A percentile compares a stretch with the other conserved stretches of the same genome.
Conservation (phyloP, 2,797 vertebrate genomes). For the Cuculus canorus region DNA sequence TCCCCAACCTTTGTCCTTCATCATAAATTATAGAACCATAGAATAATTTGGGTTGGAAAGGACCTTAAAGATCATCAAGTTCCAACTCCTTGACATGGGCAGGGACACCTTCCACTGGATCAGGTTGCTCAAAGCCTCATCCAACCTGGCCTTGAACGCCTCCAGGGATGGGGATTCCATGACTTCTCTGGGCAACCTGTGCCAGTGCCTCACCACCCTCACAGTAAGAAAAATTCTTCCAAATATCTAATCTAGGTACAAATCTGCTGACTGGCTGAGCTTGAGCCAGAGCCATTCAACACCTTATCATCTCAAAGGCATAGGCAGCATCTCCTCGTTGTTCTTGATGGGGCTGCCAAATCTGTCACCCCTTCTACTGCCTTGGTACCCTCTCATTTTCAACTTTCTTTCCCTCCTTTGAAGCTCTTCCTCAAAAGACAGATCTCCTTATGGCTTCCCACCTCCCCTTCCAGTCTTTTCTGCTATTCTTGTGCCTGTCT, state of each 20-base stretch:
- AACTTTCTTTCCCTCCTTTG: not conserved
- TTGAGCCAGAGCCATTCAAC: not conserved
- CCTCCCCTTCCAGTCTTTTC: not conserved
- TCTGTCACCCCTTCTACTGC: not conserved
- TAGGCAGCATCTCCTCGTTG: not conserved
- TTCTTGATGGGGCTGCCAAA: not conserved
- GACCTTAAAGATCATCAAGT: too few relatives aligned
- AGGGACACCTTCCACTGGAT: too few relatives aligned
- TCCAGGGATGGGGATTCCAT: too few relatives aligned
- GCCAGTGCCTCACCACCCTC: too few relatives aligned
- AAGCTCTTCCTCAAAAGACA: not conserved
- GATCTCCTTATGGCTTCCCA: not conserved
- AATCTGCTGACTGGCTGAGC: not conserved
- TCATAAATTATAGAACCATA: not conserved
- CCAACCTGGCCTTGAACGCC: too few relatives aligned
- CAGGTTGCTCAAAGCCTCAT: too few relatives aligned
- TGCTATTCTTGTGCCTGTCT: not conserved
- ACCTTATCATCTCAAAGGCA: not conserved
- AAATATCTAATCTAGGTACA: too few relatives aligned
- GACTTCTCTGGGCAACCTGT: too few relatives aligned
- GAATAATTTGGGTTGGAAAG: too few relatives aligned
- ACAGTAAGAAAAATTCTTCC: too few relatives aligned
- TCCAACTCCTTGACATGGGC: too few relatives aligned
- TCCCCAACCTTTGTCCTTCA: not conserved
- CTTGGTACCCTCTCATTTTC: not conserved